Evolutionary conservation across 2,888 invertebrate species (phyloP).

Genomic region (Tetragonisca angustula): DNA sequence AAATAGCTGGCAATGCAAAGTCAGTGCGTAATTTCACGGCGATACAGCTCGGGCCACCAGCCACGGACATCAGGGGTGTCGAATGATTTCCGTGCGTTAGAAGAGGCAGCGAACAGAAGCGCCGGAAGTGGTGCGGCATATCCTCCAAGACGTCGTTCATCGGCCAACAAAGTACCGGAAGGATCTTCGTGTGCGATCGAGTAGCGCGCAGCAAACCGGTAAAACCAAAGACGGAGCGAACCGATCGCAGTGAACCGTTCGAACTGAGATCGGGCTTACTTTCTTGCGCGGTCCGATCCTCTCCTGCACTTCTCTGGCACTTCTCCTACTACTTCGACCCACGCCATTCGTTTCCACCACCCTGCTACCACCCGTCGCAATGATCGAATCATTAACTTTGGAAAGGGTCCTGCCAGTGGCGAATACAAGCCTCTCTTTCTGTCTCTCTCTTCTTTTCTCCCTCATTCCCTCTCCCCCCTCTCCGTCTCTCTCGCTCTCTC

Average conservation of each 20-base stretch:
- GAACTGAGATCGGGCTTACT: constrained; percentile 79
- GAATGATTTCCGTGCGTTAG: constrained; percentile 34
- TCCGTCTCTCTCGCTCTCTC: not conserved
- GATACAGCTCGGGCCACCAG: constrained; percentile 19
- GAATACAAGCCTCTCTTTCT: constrained; percentile 33
- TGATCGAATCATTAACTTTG: constrained; percentile 74
- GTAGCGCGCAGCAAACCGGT: constrained; percentile 27
- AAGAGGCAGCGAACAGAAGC: constrained; percentile 17
- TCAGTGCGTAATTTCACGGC: constrained; percentile 39
- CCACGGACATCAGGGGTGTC: constrained; percentile 39
- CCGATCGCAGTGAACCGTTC: constrained; percentile 73
- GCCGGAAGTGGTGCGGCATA: constrained; percentile 35
- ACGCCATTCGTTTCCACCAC: constrained; percentile 76
- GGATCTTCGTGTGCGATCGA: constrained; percentile 30
- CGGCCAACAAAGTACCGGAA: constrained; percentile 9
- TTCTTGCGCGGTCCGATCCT: constrained; percentile 75
- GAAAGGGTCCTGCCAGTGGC: constrained; percentile 68
- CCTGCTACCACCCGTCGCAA: constrained; percentile 71
- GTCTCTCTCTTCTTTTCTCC: not conserved
- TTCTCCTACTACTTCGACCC: constrained; percentile 74
- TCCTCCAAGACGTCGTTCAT: constrained; percentile 19
- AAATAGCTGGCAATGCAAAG: constrained; percentile 40
- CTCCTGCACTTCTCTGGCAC: constrained; percentile 66
- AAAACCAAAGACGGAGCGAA: constrained; percentile 44
- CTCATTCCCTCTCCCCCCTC: not conserved